Conservation (phyloP, 2,797 vertebrate species). For the Parauchenoglanis punctatus region DNA sequence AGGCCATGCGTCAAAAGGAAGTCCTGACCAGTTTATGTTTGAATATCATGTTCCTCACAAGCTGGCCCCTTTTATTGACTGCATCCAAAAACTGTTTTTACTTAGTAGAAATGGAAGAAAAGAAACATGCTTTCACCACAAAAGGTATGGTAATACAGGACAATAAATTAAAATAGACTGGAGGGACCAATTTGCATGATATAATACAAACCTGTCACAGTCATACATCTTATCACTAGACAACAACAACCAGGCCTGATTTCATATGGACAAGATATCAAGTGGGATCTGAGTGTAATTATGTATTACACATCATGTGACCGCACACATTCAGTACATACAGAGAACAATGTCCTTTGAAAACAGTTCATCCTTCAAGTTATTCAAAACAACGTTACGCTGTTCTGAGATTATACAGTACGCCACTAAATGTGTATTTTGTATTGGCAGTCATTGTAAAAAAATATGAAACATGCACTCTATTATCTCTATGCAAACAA, state of each 20-base stretch:
- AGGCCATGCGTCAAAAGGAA: slow-evolving; percentile 5
- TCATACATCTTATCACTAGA: background rate
- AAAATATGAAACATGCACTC: background rate
- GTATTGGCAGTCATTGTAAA: background rate
- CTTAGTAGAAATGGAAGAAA: background rate
- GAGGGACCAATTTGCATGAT: background rate
- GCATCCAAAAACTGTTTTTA: background rate
- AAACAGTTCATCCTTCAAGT: background rate
- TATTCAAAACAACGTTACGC: slow-evolving; percentile 4
- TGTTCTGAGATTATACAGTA: slow-evolving; percentile 8
- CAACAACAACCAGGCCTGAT: background rate
- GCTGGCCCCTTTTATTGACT: background rate
- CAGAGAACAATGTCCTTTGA: background rate
- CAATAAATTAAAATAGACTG: background rate
- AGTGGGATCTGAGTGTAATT: background rate
- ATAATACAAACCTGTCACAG: background rate
- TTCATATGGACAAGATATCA: background rate
- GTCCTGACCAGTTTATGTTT: slow-evolving; percentile 7
- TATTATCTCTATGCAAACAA: background rate
- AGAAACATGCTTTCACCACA: background rate
- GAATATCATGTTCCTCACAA: slow-evolving; percentile 20
- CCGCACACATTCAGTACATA: background rate
- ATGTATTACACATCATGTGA: background rate
- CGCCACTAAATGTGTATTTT: background rate
- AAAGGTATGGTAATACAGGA: background rate